These are phyloP conservation scores for Chaenogobius annularis DNA, from an alignment of 2,113 vertebrate genomes.

Conservation along the genomic window DNA sequence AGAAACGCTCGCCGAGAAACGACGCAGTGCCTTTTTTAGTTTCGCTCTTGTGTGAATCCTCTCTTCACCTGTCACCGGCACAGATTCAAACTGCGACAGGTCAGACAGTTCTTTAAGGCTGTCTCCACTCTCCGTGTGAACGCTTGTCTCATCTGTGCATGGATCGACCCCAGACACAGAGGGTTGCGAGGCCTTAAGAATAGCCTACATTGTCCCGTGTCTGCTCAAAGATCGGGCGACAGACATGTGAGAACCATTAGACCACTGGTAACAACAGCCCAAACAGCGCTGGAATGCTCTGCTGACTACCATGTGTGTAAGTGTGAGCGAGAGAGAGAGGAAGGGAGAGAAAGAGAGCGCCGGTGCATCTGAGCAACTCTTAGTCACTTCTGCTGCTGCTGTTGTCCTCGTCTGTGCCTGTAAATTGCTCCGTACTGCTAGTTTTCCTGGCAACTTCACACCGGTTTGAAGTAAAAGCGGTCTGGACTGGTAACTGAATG, in stretches of 20 bases:
- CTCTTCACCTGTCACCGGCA: neutral
- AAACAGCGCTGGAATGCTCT: constrained; percentile 72
- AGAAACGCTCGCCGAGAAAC: too few relatives aligned
- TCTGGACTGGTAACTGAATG: constrained; percentile 57
- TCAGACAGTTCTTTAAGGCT: constrained; percentile 39
- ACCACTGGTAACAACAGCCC: constrained; percentile 73
- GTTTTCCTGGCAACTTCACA: constrained; percentile 50
- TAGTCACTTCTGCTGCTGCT: constrained; percentile 49
- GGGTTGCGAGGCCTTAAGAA: constrained; percentile 67
- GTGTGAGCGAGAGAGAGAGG: constrained; percentile 19
- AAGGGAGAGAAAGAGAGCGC: neutral
- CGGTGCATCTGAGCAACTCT: constrained; percentile 20
- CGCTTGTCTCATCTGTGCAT: constrained; percentile 60
- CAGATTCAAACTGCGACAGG: constrained; percentile 37
- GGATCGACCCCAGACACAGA: constrained; percentile 42
- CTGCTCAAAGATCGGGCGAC: constrained; percentile 65
- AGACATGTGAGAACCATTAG: constrained; percentile 80
- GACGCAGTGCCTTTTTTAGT: too few relatives aligned
- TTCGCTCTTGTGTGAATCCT: neutral
- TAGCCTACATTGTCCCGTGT: constrained; percentile 71
- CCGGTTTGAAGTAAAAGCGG: constrained; percentile 30
- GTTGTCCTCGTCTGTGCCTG: constrained; percentile 23
- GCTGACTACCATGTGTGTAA: constrained; percentile 62
- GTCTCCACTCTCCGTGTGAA: constrained; percentile 49
- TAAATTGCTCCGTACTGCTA: constrained; percentile 39